Conservation (phyloP, 35 echinoderm and acorn worm genomes). For the Acanthaster planci region DNA sequence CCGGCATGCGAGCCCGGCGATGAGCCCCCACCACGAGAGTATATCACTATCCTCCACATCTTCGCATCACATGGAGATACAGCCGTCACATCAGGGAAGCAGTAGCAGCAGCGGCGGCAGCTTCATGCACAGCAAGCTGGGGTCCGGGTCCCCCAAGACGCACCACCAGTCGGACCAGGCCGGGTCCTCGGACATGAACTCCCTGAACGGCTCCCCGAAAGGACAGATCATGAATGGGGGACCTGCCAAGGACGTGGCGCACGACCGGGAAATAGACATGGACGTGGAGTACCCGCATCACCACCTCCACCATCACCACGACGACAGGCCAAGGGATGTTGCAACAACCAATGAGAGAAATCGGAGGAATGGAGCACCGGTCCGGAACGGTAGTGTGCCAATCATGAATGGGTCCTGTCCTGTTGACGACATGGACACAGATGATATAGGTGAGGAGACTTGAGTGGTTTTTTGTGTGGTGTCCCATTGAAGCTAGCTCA, state of each 20-base stretch:
- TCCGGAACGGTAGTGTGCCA: constrained; percentile 70
- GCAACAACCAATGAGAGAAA: constrained; percentile 33
- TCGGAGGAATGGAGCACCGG: constrained; percentile 46
- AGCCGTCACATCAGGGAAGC: not conserved
- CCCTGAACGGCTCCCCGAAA: constrained; percentile 69
- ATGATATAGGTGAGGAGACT: constrained; percentile 78
- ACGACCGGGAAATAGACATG: constrained; percentile 72
- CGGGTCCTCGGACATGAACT: constrained; percentile 75
- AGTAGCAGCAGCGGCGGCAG: not conserved
- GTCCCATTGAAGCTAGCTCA: no score
- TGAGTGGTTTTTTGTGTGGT: no score
- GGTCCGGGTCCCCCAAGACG: constrained; percentile 1
- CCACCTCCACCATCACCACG: constrained; percentile 7
- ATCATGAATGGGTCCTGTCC: constrained; percentile 80
- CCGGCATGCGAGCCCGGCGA: constrained; percentile 80
- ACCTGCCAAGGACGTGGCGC: constrained; percentile 18
- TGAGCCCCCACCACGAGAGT: constrained; percentile 82
- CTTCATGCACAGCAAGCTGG: constrained; percentile 4
- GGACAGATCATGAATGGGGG: constrained; percentile 88
- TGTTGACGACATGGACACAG: constrained; percentile 89
- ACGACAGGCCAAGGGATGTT: constrained; percentile 21
- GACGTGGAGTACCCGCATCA: constrained; percentile 43
- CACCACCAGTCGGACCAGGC: constrained; percentile 38
- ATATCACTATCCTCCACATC: constrained; percentile 57
- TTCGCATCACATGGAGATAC: constrained; percentile 37